Percentiles rank a stretch among this genome's conserved stretches.
Evolutionary conservation across 2,113 vertebrate genomes (phyloP).

Genomic region (Climacteris rufus): DNA sequence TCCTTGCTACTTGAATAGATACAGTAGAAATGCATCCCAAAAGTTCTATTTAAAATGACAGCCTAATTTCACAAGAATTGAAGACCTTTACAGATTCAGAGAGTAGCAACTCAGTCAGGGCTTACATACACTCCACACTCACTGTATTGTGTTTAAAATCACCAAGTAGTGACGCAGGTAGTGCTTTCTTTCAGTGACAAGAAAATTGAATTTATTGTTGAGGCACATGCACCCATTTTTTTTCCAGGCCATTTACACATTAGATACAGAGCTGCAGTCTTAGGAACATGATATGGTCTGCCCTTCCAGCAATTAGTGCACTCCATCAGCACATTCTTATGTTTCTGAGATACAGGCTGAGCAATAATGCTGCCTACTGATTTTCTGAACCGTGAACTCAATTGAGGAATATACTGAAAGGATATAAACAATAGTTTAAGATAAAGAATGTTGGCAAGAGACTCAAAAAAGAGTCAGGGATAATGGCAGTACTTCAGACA

Average conservation of each 20-base stretch:
- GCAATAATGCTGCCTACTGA: not conserved
- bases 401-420: not conserved
- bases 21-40: not conserved
- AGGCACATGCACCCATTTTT: not conserved
- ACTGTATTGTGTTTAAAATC: not conserved
- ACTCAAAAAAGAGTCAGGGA: not conserved
- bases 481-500: not conserved
- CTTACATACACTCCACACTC: not conserved
- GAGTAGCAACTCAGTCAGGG: not conserved
- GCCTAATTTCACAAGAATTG: not conserved
- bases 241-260: not conserved
- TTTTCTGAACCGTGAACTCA: not conserved
- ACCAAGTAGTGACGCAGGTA: not conserved
- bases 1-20: not conserved
- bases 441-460: not conserved
- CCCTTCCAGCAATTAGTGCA: not conserved
- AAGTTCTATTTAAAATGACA: not conserved
- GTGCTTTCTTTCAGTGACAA: not conserved
- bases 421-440: not conserved
- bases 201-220: not conserved
- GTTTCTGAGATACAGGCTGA: not conserved
- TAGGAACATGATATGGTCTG: not conserved
- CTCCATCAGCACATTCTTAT: not conserved
- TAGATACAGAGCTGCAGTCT: not conserved
- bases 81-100: not conserved